Base-by-base conservation (phyloP, 2,797 vertebrate species). In the Pseudochromis fuscus region DNA sequence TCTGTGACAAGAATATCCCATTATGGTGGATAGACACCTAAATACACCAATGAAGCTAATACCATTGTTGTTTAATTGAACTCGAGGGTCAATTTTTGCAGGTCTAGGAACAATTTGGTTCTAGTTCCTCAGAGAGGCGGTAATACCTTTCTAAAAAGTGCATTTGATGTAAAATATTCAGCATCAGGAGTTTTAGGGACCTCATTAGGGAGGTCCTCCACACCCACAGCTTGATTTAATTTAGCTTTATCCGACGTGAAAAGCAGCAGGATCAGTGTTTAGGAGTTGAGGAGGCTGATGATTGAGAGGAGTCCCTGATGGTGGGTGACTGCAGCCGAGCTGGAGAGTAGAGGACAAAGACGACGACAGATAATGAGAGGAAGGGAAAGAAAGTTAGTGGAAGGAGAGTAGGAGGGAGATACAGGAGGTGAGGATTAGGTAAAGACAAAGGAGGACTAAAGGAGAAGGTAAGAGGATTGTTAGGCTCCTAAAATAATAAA, bases 401-500 rank as follows among this genome's bases (percentile, higher is more conserved):
- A 30, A 37, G 33, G 28, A 52, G 11, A 38, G 40, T 12, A 11
- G 45, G 24, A 50, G 6, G 15, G 12, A 46, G 46, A 52, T 13
- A 19, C 21, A 42, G 40, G 45, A 18, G 27, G 7, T 58, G 46
- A 64, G 15, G 44, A 44, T 38, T 31, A 45, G 6, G n/a, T 11
- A 23, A 27, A 37, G 48, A 35, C 5, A 3, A 12, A 24, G 23
- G 38, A 40, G 7, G 21, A 48, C 6, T 5, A 11, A 51, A 25
- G 28, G 13, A 16, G 44, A 4, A 21, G 24, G 9, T 19, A 35
- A 45, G 38, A 25, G 16, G 30, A 56, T 11, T 42, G 24, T 28
- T 1, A 19, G 38, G 45, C 23, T 37, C 18, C 25, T 65, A n/a
- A 70, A 62, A 35, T 50, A 48, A 58, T 50, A 30, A 73, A 73